phyloP scores from a whole-genome alignment of 1,140 invertebrate genomes.

The Chrysopa pallens region DNA sequence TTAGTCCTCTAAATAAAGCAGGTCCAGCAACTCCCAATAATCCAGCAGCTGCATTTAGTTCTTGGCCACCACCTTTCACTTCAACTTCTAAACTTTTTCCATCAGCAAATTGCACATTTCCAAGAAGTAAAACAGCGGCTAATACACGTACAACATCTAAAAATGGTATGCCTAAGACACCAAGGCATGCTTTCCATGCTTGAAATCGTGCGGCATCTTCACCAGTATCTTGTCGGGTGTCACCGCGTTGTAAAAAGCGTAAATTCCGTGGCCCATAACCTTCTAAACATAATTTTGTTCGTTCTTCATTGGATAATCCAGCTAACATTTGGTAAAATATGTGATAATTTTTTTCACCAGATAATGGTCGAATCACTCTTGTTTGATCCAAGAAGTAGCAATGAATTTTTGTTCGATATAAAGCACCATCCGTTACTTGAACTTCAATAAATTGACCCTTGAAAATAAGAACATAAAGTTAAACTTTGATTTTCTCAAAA shows the following conservation, averaged over 20 bases:
- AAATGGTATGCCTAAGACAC: constrained; percentile 82
- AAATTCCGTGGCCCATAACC: constrained; percentile 66
- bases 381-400: constrained; percentile 90
- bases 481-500: not conserved
- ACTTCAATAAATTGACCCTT: constrained; percentile 93
- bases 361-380: constrained; percentile 65
- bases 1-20: constrained; percentile 62
- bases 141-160: constrained; percentile 82
- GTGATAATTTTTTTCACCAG: constrained; percentile 88
- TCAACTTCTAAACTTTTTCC: constrained; percentile 50
- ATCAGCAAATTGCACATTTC: constrained; percentile 80
- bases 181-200: constrained; percentile 78
- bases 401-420: constrained; percentile 90
- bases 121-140: constrained; percentile 75
- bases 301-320: constrained; percentile 70
- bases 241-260: constrained; percentile 58
- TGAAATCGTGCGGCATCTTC: constrained; percentile 63
- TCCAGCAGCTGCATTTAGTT: constrained; percentile 67
- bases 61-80: constrained; percentile 58
- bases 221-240: constrained; percentile 51
- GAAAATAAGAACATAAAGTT: constrained; percentile 12
- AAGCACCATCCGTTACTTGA: constrained; percentile 85
- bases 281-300: constrained; percentile 67
- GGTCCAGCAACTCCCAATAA: constrained; percentile 62
- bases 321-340: constrained; percentile 96